Base-by-base conservation (phyloP, 2,888 invertebrate species). In the Parelbella ahira region DNA sequence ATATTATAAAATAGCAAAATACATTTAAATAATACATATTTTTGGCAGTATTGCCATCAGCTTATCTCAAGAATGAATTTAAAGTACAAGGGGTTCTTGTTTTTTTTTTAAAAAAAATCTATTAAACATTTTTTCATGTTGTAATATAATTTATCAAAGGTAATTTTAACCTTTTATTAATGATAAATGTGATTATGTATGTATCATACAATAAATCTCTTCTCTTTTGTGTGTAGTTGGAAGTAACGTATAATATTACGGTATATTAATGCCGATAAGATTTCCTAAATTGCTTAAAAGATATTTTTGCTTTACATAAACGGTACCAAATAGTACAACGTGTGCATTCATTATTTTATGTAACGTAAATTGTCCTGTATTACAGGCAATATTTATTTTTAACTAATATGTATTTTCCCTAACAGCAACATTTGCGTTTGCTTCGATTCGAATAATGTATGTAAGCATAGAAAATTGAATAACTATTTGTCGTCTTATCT, bases 241-340 rank as follows among this genome's bases (percentile, higher is more conserved):
- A 3, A 19, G 15, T 1, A 6, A 12, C 1, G 8, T 11, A 19
- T 27, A 19, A 8, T 12, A 27, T 37, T 19, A 25, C 10, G 4
- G 5, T 19, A 19, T 21, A 20, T 21, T 21, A 11, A 12, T 32
- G 11, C n/a, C n/a, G n/a, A n/a, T n/a, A n/a, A n/a, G n/a, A n/a
- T n/a, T 30, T 32, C 6, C 20, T 2, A 20, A 20, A 20, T 20
- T 20, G 20, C 20, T 20, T 2, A n/a, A 20, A 20, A 20, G 0
- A n/a, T n/a, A n/a, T 27, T 7, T 13, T 7, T n/a, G 4, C 10
- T 4, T 11, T 11, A 25, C 4, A 28, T n/a, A 33, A 33, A 27
- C 6, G 2, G 57, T 60, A 68, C 67, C 70, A 51, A 63, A 71
- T 63, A 78, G 78, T 77, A 76, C 77, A 78, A 78, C 63, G 58